Evolutionary conservation across 2,113 vertebrate species (phyloP), one percentile per base, ranked within the genome.

Genomic region (Rhinopomastus cyanomelas): DNA sequence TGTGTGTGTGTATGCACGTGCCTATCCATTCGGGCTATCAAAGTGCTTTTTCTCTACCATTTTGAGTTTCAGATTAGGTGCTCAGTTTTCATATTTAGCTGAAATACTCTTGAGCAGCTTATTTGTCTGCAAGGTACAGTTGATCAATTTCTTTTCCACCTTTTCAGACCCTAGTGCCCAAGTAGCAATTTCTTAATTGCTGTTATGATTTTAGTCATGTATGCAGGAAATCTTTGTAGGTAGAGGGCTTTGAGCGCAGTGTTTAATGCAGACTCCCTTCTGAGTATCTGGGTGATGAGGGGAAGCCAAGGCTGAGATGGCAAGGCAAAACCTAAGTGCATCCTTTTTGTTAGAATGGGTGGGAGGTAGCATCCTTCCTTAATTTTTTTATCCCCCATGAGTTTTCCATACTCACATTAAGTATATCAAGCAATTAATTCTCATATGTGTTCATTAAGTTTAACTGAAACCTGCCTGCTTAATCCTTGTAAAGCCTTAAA

Each of bases 61-160:
- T 96, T 88, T 90, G 89, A 92, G 80, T 88, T 96, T 81, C 53
- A 91, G 85, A 84, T 74, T 75, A 44, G 84, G 32, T 81, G 89
- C 89, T 93, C 32, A 25, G 52, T 87, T 79, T 84, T 84, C 72
- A n/a, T 55, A 80, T 77, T 79, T 82, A 89, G 87, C 49, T 92
- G 69, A 91, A 92, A 93, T 87, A 74, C 36, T 85, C 75, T 90
- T 1, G 17, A 86, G 39, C 66, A 92, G 42, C 83, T 32, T 89
- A 51, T 87, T 83, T 85, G 51, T 94, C 21, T 46, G 75, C 57
- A 64, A 83, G 49, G 60, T 76, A 10, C 61, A 68, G 78, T 88
- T 94, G 61, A 78, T 85, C 86, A 65, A 92, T 88, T 90, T 92
- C 30, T 95, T 53, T 83, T 15, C 59, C 56, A 85, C 32, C 37